Percentiles rank a stretch among this genome's conserved stretches.
phyloP scores from a whole-genome alignment of 92 coral and sea anemone species.

The Nematostella vectensis region DNA sequence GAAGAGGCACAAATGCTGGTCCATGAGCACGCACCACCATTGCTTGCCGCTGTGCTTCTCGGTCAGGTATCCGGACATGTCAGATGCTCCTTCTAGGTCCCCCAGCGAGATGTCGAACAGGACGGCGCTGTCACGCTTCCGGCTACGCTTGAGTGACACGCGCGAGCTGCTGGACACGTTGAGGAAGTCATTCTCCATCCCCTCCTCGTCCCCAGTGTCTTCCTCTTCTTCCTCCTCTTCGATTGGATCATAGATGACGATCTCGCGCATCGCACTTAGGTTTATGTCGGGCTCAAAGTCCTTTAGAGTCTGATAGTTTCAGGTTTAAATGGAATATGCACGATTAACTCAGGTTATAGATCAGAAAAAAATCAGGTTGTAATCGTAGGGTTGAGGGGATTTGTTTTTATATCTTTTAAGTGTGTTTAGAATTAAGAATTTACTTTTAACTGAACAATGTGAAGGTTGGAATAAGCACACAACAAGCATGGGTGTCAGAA shows the following conservation, averaged over 20 bases:
- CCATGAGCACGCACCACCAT: slow-evolving; percentile 96
- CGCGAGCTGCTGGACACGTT: slow-evolving; percentile 30
- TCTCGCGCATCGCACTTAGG: slow-evolving; percentile 60
- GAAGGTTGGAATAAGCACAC: no score
- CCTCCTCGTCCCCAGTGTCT: slow-evolving; percentile 30
- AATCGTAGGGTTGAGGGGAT: no score
- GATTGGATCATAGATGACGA: slow-evolving; percentile 75
- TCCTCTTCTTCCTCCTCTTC: slow-evolving; percentile 66
- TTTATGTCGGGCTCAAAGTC: slow-evolving; percentile 58
- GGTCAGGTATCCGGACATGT: slow-evolving; percentile 72
- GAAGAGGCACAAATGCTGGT: slow-evolving; percentile 92
- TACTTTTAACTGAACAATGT: no score
- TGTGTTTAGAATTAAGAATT: no score
- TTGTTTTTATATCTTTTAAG: no score
- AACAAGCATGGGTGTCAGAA: no score
- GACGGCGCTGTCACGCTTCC: slow-evolving; percentile 96
- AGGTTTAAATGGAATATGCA: slow-evolving; percentile 2
- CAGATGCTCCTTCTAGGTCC: slow-evolving; percentile 77
- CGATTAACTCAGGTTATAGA: no score
- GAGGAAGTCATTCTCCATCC: slow-evolving; percentile 15
- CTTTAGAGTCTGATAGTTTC: slow-evolving; percentile 8
- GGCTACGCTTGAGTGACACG: slow-evolving; percentile 54
- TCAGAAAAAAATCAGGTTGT: no score
- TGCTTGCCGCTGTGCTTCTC: slow-evolving; percentile 89
- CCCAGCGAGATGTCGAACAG: slow-evolving; percentile 85